phyloP scores from a whole-genome alignment of 2,888 invertebrate species.

The Melinaea marsaeus region DNA sequence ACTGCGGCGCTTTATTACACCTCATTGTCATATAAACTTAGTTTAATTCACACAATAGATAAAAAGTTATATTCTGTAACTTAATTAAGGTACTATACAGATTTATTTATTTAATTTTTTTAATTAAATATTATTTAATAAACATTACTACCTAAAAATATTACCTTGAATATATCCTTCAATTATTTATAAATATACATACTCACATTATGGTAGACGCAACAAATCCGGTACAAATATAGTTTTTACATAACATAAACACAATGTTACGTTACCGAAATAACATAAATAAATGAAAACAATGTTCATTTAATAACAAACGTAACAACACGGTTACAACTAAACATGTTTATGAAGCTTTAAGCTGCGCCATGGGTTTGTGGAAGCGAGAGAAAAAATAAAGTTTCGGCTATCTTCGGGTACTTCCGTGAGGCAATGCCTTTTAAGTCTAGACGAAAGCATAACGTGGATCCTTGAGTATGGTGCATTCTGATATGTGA shows the following conservation, averaged over 20 bases:
- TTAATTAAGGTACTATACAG: no score
- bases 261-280: constrained; percentile 38
- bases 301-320: constrained; percentile 55
- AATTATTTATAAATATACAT: background rate
- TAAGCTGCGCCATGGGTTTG: constrained; percentile 58
- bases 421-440: constrained; percentile 49
- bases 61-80: no score
- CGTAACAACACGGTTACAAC: constrained; percentile 42
- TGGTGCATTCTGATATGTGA: background rate
- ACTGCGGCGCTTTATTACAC: no score
- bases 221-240: constrained; percentile 1
- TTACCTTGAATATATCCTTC: no score
- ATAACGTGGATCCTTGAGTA: constrained; percentile 39
- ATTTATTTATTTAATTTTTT: no score
- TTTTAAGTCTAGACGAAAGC: constrained; percentile 47
- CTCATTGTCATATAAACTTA: no score
- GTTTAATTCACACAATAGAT: no score
- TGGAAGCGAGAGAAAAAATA: constrained; percentile 58
- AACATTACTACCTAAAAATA: no score
- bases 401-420: constrained; percentile 64
- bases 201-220: background rate
- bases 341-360: constrained; percentile 43
- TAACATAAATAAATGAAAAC: constrained; percentile 57
- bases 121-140: no score
- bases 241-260: constrained; percentile 11